Base-by-base conservation (phyloP, 1,140 invertebrate genomes). In the Eubasilissa regina region DNA sequence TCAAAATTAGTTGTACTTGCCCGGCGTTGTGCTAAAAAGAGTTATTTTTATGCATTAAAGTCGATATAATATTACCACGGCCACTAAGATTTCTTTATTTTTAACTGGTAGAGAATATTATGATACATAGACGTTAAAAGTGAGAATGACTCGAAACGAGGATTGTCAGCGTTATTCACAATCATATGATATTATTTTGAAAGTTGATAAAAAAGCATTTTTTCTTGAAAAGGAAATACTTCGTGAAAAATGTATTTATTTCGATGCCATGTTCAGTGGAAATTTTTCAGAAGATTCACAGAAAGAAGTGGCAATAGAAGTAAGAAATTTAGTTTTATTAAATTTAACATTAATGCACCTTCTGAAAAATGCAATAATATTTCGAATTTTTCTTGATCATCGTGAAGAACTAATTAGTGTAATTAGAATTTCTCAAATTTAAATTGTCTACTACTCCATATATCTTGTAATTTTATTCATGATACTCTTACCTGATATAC, bases 211-310 rank as follows among this genome's bases (percentile, higher is more conserved):
- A 17, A 51, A 78, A 60, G 58, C 53, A 15, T 78, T 78, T 62
- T 78, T 44, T 62, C 53, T 74, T 45, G 66, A 78, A 51, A 78
- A 78, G 58, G 48, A 73, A 48, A 64, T 43, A 4, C 53, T 78
- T n/a, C 44, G 53, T 43, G 56, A 78, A 62, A 78, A 73, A 73
- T 78, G 77, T 64, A 21, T 21, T n/a, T 78, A 78, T 78, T 78
- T 78, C 58, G 68, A 60, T 25, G 77, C 77, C 0, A 78, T 78
- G 77, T 78, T 78, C 56, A 78, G 55, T 43, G 68, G 77, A 15
- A 73, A 73, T 10, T 78, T 78, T 35, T 44, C 44, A 25, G 77
- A 78, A 48, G 53, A 78, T 43, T 47, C 53, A 9, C 66, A 78
- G 55, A n/a, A 78, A 60, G 68, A 78, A 73, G 70, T 78, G 3